Base-by-base conservation (phyloP, 1,140 invertebrate genomes). In the Halictus rubicundus region DNA sequence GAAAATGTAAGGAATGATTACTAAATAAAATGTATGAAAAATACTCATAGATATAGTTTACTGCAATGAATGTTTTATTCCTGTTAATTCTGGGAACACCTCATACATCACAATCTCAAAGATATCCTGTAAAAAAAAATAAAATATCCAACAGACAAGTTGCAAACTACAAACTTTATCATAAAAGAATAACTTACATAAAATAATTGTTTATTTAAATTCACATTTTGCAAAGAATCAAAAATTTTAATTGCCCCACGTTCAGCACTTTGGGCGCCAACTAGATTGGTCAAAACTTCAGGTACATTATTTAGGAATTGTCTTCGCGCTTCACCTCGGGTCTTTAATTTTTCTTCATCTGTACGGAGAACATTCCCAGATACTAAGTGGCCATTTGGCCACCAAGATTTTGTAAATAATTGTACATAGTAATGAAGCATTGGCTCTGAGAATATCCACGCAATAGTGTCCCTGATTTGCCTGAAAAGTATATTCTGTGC, bases 401-500 rank as follows among this genome's bases (percentile, higher is more conserved):
- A 98, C 94, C 97, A 97, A 1, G 96, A 96, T 90, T 98, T 97
- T 60, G 96, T 95, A 78, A 98, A 95, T 23, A 96, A 93, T 80
- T 96, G 95, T 57, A 97, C 96, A 90, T 98, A 98, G 90, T 97
- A 97, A 87, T 98, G 95, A 75, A 98, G 91, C 97, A 98, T 98
- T 68, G 97, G 95, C 89, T 98, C 97, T 32, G 97, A 98, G 89
- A 98, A 96, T 73, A 98, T 92, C 96, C 97, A 97, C 19, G 95
- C 94, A 68, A 98, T 96, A 1, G 96, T 97, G 86, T 98, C 97
- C 83, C 97, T 94, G 59, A 98, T 96, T 95, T 98, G 97, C 85
- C 97, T 97, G 89, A 88, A 74, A 74, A 68, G 76, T 83, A 69
- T n/a, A 74, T 60, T n/a, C 21, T n/a, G 21, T 8, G 8, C 21